Base-by-base conservation (phyloP, 1,140 invertebrate genomes). In the Vanessa tameamea region DNA sequence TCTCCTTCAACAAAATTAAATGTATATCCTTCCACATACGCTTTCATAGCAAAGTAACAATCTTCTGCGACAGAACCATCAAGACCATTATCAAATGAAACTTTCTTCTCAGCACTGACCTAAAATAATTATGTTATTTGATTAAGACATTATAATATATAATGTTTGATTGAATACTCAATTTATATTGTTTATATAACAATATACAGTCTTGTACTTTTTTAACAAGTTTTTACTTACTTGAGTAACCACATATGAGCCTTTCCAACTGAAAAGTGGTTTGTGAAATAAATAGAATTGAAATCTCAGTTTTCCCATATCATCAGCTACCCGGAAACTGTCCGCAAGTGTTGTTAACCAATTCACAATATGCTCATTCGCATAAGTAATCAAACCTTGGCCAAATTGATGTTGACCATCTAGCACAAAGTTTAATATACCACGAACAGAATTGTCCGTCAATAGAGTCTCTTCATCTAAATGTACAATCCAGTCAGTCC, bases 61-160 rank as follows among this genome's bases (percentile, higher is more conserved):
- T 99, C 98, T 91, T 99, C 98, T 31, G 98, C 98, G n/a, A 99
- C 97, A 0, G 98, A 99, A 43, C 98, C 98, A 90, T 99, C 98
- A 61, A 97, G 93, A 9, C 98, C 98, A 92, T 99, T 98, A 91
- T 99, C 98, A 93, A 98, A 99, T 0, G 98, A 97, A 1, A 99
- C 97, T 74, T 95, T 94, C 82, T 95, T 95, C 90, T 99, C 98
- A 2, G 98, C 97, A 83, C 94, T 95, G 66, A 97, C 95, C 97
- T 98, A 92, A 53, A 95, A 95, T 73, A 67, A 71, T 59, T 48
- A 67, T 13, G 55, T 20, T 16, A 59, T 65, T 57, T 57, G 23
- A 59, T 43, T 9, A 43, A 6, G 7, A 37, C 31, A 37, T 37
- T 37, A 7, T 37, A 37, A 37, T 3, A 0, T 37, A 37, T 37